Evolutionary conservation across 2,888 invertebrate species (phyloP), one percentile per base, ranked within the genome.

Genomic region (Zygogramma bicolorata): DNA sequence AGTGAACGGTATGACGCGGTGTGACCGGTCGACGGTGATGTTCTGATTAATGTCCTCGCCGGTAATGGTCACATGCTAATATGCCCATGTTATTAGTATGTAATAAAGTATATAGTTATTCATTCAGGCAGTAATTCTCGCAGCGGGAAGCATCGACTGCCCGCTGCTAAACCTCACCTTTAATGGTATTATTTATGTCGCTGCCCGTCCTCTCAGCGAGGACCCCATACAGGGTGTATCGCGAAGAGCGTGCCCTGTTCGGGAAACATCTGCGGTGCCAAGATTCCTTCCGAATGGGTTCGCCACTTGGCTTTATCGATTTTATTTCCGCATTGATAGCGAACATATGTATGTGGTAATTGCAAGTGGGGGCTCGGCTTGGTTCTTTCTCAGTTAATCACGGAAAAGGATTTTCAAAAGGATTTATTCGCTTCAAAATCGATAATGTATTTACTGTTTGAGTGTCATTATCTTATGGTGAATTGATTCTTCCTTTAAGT

Each of bases 31-130:
- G 83, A 84, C 84, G 81, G 84, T 83, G 84, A 76, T 74, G 75
- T 75, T 77, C 80, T 82, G 83, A 84, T 84, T 83, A 82, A 83
- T 82, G 80, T 77, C 77, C 78, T 72, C 76, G 74, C 71, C 78
- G 76, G 79, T 78, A 77, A 80, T 75, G 84, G 85, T 86, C 86
- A 85, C 85, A 83, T 84, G 85, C 86, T 86, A 85, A 86, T 84
- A 84, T 84, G 84, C 82, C 81, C 85, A 83, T 86, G 86, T 87
- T 87, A 87, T 87, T 87, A 87, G 87, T 86, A 86, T 86, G 86
- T 86, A 87, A 87, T 87, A 87, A 87, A 87, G 86, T 86, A 87
- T 86, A 86, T 86, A 86, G 86, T 87, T 86, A 87, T 87, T 87
- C 87, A 86, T 86, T 86, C 83, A 83, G 85, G 86, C 86, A 87